Percentiles rank a stretch among this genome's conserved stretches.
Evolutionary conservation across 2,113 vertebrate genomes (phyloP).

Genomic region (Orycteropus afer): DNA sequence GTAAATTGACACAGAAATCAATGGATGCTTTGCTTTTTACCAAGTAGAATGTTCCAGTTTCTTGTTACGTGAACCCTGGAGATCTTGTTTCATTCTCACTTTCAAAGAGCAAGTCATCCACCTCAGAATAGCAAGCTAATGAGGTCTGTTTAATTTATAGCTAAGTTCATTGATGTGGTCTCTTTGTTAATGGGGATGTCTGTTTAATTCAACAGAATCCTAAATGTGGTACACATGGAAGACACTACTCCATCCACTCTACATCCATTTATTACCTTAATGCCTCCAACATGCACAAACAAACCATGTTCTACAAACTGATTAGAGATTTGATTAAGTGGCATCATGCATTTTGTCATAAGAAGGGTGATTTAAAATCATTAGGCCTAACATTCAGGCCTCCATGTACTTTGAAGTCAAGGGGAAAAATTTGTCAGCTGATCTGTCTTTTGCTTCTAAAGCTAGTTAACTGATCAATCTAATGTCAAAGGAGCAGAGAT

Average conservation of each 20-base stretch:
- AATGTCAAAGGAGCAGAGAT: constrained; percentile 82
- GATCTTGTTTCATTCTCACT: constrained; percentile 12
- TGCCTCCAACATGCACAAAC: constrained; percentile 36
- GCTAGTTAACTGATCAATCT: constrained; percentile 84
- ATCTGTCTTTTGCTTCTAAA: constrained; percentile 83
- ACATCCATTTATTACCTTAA: background rate
- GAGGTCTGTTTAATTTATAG: constrained; percentile 22
- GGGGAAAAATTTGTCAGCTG: constrained; percentile 82
- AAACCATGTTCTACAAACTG: constrained; percentile 25
- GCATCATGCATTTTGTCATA: constrained; percentile 67
- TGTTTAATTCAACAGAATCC: constrained; percentile 45
- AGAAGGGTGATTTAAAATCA: constrained; percentile 80
- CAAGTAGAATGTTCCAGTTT: constrained; percentile 10
- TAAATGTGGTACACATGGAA: background rate
- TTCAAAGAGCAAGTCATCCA: constrained; percentile 42
- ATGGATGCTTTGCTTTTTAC: constrained; percentile 11
- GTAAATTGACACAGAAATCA: background rate
- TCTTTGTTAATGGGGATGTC: background rate
- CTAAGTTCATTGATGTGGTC: background rate
- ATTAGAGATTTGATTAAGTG: constrained; percentile 74
- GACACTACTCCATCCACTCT: background rate
- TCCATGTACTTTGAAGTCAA: constrained; percentile 80
- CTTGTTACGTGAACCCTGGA: background rate
- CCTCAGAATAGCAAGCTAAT: constrained; percentile 49
- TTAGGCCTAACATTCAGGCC: constrained; percentile 77